These are phyloP conservation scores for Brachionichthys hirsutus DNA, from an alignment of 2,113 vertebrate species.

Conservation along the genomic window DNA sequence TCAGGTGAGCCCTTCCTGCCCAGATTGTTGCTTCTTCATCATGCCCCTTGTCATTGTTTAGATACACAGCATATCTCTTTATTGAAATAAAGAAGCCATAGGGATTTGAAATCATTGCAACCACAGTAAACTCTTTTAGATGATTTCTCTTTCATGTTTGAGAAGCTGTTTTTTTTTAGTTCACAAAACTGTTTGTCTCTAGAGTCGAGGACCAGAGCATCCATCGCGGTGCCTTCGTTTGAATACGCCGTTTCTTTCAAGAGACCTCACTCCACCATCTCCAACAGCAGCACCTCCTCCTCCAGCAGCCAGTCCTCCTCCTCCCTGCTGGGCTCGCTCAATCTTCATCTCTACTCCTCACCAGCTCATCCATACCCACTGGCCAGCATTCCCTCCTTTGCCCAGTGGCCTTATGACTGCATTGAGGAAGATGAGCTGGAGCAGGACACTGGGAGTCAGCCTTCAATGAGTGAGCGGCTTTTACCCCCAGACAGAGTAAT, in stretches of 20 bases:
- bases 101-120: neutral
- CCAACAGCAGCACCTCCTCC: slow-evolving; percentile 85
- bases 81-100: neutral
- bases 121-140: slow-evolving; percentile 2
- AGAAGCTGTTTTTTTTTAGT: neutral
- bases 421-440: slow-evolving; percentile 84
- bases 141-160: neutral
- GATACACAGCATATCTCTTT: neutral
- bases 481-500: too few relatives aligned
- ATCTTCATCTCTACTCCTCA: slow-evolving; percentile 73
- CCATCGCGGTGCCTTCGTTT: slow-evolving; percentile 72
- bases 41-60: neutral
- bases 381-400: slow-evolving; percentile 60
- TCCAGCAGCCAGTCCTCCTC: slow-evolving; percentile 84
- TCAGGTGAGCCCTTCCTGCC: slow-evolving; percentile 67
- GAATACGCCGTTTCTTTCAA: slow-evolving; percentile 78
- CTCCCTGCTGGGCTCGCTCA: slow-evolving; percentile 79
- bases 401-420: slow-evolving; percentile 80
- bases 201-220: slow-evolving; percentile 74
- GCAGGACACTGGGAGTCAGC: slow-evolving; percentile 74
- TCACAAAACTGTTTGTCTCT: slow-evolving; percentile 8
- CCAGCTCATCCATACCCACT: slow-evolving; percentile 54
- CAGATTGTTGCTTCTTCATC: neutral
- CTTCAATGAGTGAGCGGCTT: slow-evolving; percentile 71
- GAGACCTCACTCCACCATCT: slow-evolving; percentile 84